Base-by-base conservation (phyloP, 1,140 invertebrate species). In the Drosophila guanche region DNA sequence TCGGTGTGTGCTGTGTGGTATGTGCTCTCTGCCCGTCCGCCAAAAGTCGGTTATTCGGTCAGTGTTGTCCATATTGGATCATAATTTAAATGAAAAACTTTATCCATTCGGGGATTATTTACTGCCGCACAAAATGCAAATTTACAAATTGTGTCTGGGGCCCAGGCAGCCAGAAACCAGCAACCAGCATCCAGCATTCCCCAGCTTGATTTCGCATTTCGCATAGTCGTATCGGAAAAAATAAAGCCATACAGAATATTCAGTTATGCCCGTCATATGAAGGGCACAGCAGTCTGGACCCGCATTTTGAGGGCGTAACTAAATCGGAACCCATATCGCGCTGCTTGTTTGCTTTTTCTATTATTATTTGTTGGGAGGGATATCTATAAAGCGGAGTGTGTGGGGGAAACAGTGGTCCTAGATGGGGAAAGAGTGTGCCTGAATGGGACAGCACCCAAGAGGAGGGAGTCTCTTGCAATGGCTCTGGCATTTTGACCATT, bases 281-380 rank as follows among this genome's bases (percentile, higher is more conserved):
- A 14, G 40, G 45, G 50, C 54, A 50, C 56, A 51, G n/a, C 37
- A 41, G 40, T 8, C 23, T 48, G 51, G 52, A 45, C 72, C 77
- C 72, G 48, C 57, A 75, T 61, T 37, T 37, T 10, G 33, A 8
- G 33, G 33, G 33, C 33, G 55, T 55, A 75, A 57, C 50, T 58
- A 86, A 81, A 80, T 86, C 73, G 57, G 62, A 77, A 73, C 68
- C 53, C 57, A 54, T 76, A 65, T 66, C 63, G 50, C 53, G 25
- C 45, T 46, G 37, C 37, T 22, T 72, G 55, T 80, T 86, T 73
- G 80, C 51, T 40, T 81, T 86, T 86, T 73, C 70, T 80, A 86
- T 84, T 85, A 84, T 84, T 85, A 80, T 86, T 81, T 37, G 8
- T 79, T 85, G 54, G 52, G 22, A 16, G 10, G 52, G 40, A 55